phyloP scores from a whole-genome alignment of 2,113 vertebrate genomes.

The Tylochromis polylepis region DNA sequence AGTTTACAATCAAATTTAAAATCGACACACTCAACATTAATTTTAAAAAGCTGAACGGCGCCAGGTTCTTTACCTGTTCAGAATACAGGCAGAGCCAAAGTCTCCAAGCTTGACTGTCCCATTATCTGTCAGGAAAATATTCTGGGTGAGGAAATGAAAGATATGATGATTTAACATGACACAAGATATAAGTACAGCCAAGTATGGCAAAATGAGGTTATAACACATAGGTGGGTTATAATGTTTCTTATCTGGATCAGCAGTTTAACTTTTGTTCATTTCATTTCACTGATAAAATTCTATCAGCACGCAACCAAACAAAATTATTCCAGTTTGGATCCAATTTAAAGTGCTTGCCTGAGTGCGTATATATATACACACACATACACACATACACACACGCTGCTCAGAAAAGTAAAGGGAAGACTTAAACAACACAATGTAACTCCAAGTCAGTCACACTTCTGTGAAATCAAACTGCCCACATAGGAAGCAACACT shows the following conservation, averaged over 20 bases:
- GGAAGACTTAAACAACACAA: no score
- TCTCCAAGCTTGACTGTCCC: slow-evolving; percentile 88
- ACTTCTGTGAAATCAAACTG: no score
- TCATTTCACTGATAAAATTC: slow-evolving; percentile 7
- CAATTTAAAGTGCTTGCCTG: not conserved
- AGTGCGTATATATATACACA: no score
- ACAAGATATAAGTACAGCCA: not conserved
- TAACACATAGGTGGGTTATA: not conserved
- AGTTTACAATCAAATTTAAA: not conserved
- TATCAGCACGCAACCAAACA: not conserved
- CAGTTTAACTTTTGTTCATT: slow-evolving; percentile 9
- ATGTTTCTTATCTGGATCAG: slow-evolving; percentile 5
- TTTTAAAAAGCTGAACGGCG: not conserved
- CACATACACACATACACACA: no score
- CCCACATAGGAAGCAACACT: no score
- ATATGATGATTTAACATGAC: not conserved
- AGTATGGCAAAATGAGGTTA: not conserved
- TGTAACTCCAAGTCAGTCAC: no score
- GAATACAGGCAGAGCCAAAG: slow-evolving; percentile 87
- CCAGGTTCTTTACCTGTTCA: slow-evolving; percentile 78
- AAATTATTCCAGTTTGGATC: not conserved
- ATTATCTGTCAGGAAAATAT: slow-evolving; percentile 85
- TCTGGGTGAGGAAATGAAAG: slow-evolving; percentile 69
- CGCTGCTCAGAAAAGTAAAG: no score
- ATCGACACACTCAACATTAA: not conserved